Evolutionary conservation across 2,113 vertebrate genomes (phyloP), one percentile per base, ranked within the genome.

Genomic region (Tiliqua scincoides): DNA sequence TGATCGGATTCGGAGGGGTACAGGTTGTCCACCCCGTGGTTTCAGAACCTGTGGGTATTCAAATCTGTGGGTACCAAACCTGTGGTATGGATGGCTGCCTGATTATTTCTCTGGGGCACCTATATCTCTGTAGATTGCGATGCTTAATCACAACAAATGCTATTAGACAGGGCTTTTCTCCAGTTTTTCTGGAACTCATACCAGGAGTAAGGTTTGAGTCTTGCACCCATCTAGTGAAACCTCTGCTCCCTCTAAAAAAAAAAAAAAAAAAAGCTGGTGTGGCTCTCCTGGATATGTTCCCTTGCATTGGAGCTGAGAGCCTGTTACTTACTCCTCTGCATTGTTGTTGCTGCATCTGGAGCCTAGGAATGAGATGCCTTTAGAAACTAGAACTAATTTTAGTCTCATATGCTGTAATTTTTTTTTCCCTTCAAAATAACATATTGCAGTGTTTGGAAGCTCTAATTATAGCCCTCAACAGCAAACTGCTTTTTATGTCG

Each of bases 381-480:
- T 52, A 68, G 18, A 82, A 81, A 52, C 37, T 61, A 32, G 40
- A 81, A 43, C 40, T 81, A 81, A 68, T 52, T 52, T 81, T 72
- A 70, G n/a, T 59, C 7, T 88, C 77, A 32, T 80, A 82, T 23
- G 84, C 70, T 25, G 12, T 43, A 48, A 85, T 6, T 21, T 85
- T 85, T 18, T 4, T 18, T 4, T 1, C 37, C 23, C 62, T 35
- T 18, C 15, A 68, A 25, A 72, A 27, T 17, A 18, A 48, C 25
- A 20, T 86, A 72, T 80, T 79, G 67, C 10, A 61, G 20, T 43
- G 57, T 62, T 73, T 83, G n/a, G 32, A 40, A 30, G 21, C 70
- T 83, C 70, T 83, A 83, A 83, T 73, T 73, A 73, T 74, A 83
- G 27, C 57, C 40, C 40, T 54, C 35, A 61, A 40, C n/a, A 7